A percentile compares a stretch with the other conserved stretches of the same genome.
Conservation (phyloP, 2,888 invertebrate genomes). For the Girardia tigrina region DNA sequence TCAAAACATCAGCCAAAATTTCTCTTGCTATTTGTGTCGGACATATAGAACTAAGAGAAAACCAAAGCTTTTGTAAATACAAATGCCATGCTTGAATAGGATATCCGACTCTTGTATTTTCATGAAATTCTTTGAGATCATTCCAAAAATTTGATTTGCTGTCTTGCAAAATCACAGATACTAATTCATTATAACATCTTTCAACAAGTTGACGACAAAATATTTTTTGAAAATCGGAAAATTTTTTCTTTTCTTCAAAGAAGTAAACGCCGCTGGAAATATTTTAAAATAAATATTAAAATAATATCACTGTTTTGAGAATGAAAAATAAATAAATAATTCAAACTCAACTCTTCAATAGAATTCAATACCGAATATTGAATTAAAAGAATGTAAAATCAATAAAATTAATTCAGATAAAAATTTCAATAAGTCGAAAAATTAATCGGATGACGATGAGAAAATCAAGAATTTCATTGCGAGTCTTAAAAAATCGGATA, state of each 20-base stretch:
- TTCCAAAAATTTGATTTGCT: background rate
- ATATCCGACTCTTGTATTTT: background rate
- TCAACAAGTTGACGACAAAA: background rate
- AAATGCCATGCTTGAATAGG: background rate
- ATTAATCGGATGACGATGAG: too few species aligned
- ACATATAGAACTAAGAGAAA: background rate
- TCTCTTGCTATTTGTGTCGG: background rate
- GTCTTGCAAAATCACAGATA: background rate
- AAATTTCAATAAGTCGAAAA: too few species aligned
- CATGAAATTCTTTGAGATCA: background rate
- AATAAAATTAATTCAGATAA: too few species aligned
- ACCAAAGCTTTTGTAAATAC: background rate
- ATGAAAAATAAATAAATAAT: background rate
- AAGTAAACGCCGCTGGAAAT: background rate
- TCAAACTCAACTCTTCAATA: background rate
- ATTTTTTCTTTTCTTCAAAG: background rate
- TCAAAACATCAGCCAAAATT: background rate
- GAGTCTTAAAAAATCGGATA: too few species aligned
- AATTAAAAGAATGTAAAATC: too few species aligned
- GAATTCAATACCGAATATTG: too few species aligned
- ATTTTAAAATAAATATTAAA: too few species aligned
- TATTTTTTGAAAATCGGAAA: background rate
- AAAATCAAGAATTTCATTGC: too few species aligned
- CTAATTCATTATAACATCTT: background rate
- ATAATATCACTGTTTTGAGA: too few species aligned